Conservation (phyloP, 2,113 vertebrate species). For the Tragelaphus strepsiceros region DNA sequence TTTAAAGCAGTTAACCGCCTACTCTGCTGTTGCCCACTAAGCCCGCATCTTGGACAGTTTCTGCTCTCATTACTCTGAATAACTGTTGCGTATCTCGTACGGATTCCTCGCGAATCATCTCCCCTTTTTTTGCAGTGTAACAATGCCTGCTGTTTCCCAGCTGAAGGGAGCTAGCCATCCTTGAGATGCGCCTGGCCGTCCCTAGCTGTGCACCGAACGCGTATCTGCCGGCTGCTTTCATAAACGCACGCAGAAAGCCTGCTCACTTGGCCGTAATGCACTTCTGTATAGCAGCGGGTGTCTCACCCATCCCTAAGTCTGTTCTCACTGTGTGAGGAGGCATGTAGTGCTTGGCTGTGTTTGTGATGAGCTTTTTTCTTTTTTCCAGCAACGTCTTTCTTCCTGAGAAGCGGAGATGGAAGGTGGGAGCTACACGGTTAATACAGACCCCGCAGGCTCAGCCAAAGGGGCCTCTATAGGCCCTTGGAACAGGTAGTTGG, state of each 20-base stretch:
- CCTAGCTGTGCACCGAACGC: neutral
- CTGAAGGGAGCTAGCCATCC: neutral
- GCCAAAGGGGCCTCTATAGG: neutral
- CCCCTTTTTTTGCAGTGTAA: neutral
- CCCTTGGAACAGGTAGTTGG: neutral
- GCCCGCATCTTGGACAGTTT: fast-evolving
- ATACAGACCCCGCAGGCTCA: neutral
- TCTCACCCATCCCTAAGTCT: neutral
- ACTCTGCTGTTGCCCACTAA: neutral
- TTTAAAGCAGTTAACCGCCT: fast-evolving
- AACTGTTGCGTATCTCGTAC: neutral
- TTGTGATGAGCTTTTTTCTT: neutral
- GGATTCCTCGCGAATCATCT: fast-evolving
- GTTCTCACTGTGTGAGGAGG: fast-evolving
- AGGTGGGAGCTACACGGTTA: fast-evolving
- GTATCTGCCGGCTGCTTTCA: neutral
- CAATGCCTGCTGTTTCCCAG: neutral
- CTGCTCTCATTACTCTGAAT: neutral
- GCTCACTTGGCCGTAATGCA: fast-evolving
- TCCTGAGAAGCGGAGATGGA: fast-evolving
- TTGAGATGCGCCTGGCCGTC: neutral
- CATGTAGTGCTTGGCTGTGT: fast-evolving
- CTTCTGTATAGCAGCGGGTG: neutral
- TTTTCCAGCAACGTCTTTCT: fast-evolving
- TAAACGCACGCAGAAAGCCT: neutral